Evolutionary conservation across 92 coral and sea anemone genomes (phyloP).

Genomic region (Anthopleura xanthogrammica): DNA sequence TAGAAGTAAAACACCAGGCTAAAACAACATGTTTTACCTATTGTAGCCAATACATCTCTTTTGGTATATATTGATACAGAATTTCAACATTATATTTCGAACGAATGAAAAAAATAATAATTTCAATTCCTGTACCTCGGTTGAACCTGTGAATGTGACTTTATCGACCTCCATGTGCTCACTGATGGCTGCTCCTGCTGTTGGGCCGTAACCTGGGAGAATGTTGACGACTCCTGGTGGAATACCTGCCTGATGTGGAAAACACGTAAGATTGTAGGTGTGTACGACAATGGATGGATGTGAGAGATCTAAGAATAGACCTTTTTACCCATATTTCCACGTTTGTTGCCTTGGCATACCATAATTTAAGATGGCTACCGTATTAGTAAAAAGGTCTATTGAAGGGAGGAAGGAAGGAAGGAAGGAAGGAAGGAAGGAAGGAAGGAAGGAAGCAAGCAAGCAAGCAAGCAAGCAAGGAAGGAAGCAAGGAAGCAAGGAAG

Average conservation of each 20-base stretch:
- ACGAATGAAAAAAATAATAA: too few species aligned
- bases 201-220: constrained; percentile 98
- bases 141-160: constrained; percentile 94
- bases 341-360: too few species aligned
- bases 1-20: background rate
- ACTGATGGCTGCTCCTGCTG: constrained; percentile 93
- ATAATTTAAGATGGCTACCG: too few species aligned
- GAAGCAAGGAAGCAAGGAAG: too few species aligned
- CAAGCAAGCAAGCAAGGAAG: too few species aligned
- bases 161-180: constrained; percentile 89
- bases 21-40: too few species aligned
- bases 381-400: background rate
- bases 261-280: background rate
- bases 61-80: background rate
- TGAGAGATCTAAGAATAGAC: too few species aligned
- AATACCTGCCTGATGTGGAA: constrained; percentile 78
- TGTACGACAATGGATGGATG: too few species aligned
- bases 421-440: too few species aligned
- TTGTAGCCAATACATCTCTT: background rate
- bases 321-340: too few species aligned
- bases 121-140: constrained; percentile 53
- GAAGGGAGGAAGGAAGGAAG: background rate
- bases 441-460: too few species aligned
- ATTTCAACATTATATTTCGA: too few species aligned
- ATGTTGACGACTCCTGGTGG: constrained; percentile 96